Base-by-base conservation (phyloP, 2,888 invertebrate species). In the Rhagonycha lutea region DNA sequence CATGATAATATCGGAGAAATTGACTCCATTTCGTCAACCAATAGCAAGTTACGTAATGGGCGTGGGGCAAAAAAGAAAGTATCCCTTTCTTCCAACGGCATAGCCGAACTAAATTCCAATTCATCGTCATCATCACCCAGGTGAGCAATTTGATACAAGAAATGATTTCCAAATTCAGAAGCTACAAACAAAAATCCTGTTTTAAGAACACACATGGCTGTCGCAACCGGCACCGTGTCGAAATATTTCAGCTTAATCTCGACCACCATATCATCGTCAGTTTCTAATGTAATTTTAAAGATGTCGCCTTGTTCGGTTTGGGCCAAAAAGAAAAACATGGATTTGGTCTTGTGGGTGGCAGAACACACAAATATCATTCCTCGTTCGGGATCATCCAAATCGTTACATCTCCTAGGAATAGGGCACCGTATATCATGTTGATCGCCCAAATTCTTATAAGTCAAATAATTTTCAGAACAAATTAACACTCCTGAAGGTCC, bases 361-460 rank as follows among this genome's bases (percentile, higher is more conserved):
- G 98, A 98, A 86, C 98, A 98, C 10, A 99, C 98, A 89, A 99
- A 98, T 82, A 99, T 98, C 97, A 99, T 98, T 78, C 99, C 98
- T 81, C 99, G 91, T 85, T 99, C 99, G 0, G 99, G 99, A 89
- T 99, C 99, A 89, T 99, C 99, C 76, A 99, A 90, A 88, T 99
- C 99, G 89, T 99, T 99, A 81, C 99, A 91, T 83, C 99, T 90
- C 78, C 99, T 91, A 5, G 99, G 99, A 85, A 99, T 99, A 0
- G 99, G 99, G 85, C 97, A 97, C 84, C 98, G 93, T 84, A 99
- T 99, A 85, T 99, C 99, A 83, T 98, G 98, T 86, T 99, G 99
- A 88, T 99, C 99, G 11, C 99, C 99, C 82, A 99, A 91, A 89
- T 99, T 99, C 87, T 99, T 99, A 88, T 99, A 99, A 0, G 99